phyloP scores from a whole-genome alignment of 2,888 invertebrate species.

The Caenorhabditis sp. region DNA sequence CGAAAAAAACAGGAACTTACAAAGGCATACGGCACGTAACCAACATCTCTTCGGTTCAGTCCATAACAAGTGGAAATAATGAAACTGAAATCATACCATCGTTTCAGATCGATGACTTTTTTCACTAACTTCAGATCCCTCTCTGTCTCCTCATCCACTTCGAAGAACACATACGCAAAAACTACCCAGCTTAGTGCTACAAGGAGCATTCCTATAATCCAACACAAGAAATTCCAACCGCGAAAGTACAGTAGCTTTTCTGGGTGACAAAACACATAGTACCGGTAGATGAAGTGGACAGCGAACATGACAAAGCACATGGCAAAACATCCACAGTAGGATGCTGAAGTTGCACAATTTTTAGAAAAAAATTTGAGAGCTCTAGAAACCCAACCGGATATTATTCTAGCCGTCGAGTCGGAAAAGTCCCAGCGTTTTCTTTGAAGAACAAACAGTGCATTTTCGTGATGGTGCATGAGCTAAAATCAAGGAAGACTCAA shows the following conservation, averaged over 20 bases:
- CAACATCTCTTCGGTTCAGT: conserved; percentile 19
- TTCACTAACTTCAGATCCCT: conserved; percentile 13
- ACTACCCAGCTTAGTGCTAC: conserved; percentile 42
- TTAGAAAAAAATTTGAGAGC: not conserved
- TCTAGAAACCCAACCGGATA: conserved; percentile 50
- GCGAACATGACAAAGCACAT: conserved; percentile 56
- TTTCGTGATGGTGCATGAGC: conserved; percentile 52
- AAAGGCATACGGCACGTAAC: conserved; percentile 51
- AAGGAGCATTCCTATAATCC: conserved; percentile 25
- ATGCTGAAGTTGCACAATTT: not conserved
- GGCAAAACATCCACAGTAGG: conserved; percentile 53
- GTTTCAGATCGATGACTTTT: too few species aligned
- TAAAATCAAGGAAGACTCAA: too few species aligned
- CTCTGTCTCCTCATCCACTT: conserved; percentile 28
- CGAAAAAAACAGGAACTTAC: too few species aligned
- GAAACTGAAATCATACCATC: too few species aligned
- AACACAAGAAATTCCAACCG: conserved; percentile 17
- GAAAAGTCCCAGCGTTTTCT: conserved; percentile 47
- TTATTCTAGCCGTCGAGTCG: conserved; percentile 1
- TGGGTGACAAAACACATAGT: conserved; percentile 45
- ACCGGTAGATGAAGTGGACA: conserved; percentile 57
- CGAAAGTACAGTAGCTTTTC: conserved; percentile 26
- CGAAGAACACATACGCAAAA: conserved; percentile 27
- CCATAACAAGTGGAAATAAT: conserved; percentile 28
- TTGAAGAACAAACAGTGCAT: conserved; percentile 55